phyloP scores from a whole-genome alignment of 2,888 invertebrate species.

The Dorcus hopei region DNA sequence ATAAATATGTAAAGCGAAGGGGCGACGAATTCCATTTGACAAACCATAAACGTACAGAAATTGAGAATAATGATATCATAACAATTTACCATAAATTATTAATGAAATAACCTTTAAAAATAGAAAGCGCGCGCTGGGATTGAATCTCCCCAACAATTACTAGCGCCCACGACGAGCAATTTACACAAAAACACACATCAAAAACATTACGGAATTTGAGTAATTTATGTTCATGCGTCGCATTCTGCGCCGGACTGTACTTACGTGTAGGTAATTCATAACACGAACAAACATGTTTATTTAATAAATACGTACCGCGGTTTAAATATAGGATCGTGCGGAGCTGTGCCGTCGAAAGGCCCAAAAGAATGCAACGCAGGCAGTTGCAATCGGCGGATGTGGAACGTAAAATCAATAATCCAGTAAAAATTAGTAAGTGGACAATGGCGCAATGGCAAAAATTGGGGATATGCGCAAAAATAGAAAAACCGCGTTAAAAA shows the following conservation, averaged over 20 bases:
- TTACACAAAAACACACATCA: conserved; percentile 21
- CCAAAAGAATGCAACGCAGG: neutral
- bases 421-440: conserved; percentile 51
- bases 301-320: no score
- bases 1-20: conserved; percentile 22
- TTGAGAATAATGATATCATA: conserved; percentile 27
- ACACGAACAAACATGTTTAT: no score
- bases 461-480: conserved; percentile 48
- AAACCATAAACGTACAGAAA: conserved; percentile 12
- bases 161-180: conserved; percentile 24
- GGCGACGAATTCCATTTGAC: neutral
- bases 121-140: conserved; percentile 31
- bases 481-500: conserved; percentile 45
- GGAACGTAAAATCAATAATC: conserved; percentile 44
- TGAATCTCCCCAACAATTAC: conserved; percentile 20
- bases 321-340: no score
- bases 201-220: conserved; percentile 10
- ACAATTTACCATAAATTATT: conserved; percentile 29
- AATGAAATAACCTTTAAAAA: conserved; percentile 39
- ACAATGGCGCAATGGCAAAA: conserved; percentile 52
- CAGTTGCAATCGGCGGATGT: neutral
- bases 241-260: no score
- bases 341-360: no score
- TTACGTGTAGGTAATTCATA: no score
- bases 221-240: no score